Base-by-base conservation (phyloP, 2,113 vertebrate genomes). In the Notarius lentiginosus region DNA sequence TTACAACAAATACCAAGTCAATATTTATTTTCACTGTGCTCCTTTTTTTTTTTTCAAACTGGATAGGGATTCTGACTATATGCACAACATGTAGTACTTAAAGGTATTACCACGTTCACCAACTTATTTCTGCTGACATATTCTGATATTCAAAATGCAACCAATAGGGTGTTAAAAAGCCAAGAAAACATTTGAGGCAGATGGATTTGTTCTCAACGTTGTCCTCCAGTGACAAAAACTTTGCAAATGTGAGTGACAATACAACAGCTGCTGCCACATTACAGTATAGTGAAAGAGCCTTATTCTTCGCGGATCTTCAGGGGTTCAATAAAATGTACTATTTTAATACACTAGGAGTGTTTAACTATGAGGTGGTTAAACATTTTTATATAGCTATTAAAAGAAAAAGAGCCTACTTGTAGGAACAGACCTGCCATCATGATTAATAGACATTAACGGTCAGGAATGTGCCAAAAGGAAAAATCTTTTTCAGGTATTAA, bases 71-170 rank as follows among this genome's bases (percentile, higher is more conserved):
- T 92, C 89, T 56, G 73, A 86, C 88, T 87, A 89, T 87, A 88
- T 84, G 68, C 90, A 92, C 91, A 91, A 92, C 88, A 91, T 92
- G 90, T 82, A 91, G 86, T 89, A 89, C 80, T 88, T 89, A 87
- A 90, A 86, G 81, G 83, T 70, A 86, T 83, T 88, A 89, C 86
- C 84, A 83, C 75, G 82, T 88, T 86, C 90, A 91, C 84, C 86
- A 79, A 90, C 85, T 84, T 89, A 90, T 86, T 79, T 82, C 82
- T 85, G 88, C 90, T 86, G 83, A 91, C 88, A 88, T 87, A 90
- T 88, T 87, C 88, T 85, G 79, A 87, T 84, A 86, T 86, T 88
- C 85, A 85, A 85, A 90, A 90, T 83, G 89, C 84, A 88, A 89
- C 89, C 84, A 89, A 88, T 88, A 85, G 60, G 83, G 80, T 87